Evolutionary conservation across 1,140 invertebrate genomes (phyloP), one percentile per base, ranked within the genome.

Genomic region (Papilio polyxenes): DNA sequence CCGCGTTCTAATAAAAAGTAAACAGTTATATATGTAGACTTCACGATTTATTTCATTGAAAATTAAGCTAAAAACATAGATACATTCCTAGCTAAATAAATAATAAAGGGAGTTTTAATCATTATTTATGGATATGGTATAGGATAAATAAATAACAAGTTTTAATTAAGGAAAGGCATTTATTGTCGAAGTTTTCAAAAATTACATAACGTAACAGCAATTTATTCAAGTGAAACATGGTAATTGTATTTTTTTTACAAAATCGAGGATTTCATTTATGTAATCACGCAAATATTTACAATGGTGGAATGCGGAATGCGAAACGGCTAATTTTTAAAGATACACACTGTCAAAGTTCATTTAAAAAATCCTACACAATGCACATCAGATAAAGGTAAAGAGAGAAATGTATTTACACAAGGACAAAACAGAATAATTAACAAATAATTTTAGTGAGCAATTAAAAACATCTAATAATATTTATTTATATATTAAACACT

Each of bases 161-260:
- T 82, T 83, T 85, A 87, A 74, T 87, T 88, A 91, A 92, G 86
- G 90, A 90, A 91, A 90, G 87, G 84, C 91, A 79, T 92, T 92
- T 93, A 92, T 91, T 92, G 89, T 92, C 88, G 91, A 92, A 91
- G 85, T 85, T 87, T 90, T 90, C 84, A 86, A 87, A 90, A 90
- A 87, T 89, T 89, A 92, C 88, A 90, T 88, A 89, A 90, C 91
- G 89, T 89, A 93, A 92, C 92, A 90, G 91, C 88, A 89, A 91
- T 91, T 87, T 87, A 87, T 88, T 87, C 75, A 83, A 81, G 80
- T 89, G 87, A 82, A 79, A 83, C 74, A 74, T 48, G n/a, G 77
- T 84, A 79, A 80, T 82, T 80, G 77, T 77, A 72, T 81, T 86
- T 85, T 86, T 85, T 89, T 87, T 90, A 89, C 87, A 91, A 92